Evolutionary conservation across 2,797 vertebrate genomes (phyloP).

Genomic region (Manis crassicaudata): DNA sequence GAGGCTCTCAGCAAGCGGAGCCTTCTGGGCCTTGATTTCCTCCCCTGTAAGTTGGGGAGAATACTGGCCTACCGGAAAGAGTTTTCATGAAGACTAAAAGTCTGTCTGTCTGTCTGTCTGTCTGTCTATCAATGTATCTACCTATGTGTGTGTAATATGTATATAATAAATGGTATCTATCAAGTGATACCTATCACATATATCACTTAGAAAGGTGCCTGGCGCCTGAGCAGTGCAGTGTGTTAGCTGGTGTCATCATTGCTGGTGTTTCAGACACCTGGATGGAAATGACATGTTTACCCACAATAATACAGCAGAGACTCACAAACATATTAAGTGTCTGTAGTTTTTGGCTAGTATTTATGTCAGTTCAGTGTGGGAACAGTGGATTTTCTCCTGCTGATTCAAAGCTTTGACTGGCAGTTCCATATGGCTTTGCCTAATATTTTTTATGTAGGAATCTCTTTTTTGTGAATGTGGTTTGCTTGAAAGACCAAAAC

Average conservation of each 20-base stretch:
- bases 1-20: background rate
- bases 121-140: no score
- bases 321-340: background rate
- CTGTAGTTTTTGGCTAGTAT: background rate
- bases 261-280: background rate
- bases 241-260: background rate
- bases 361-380: background rate
- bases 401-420: background rate
- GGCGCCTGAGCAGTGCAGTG: background rate
- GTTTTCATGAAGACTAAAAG: background rate
- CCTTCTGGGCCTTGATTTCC: background rate
- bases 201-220: background rate
- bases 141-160: background rate
- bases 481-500: background rate
- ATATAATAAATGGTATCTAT: background rate
- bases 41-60: background rate
- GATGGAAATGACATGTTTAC: background rate
- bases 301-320: background rate
- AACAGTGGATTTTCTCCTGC: background rate
- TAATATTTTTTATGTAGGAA: background rate
- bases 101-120: no score
- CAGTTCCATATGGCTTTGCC: background rate
- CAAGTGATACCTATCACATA: background rate
- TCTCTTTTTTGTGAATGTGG: background rate
- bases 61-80: background rate